Conservation (phyloP, 2,888 invertebrate genomes). For the Drosophila basisetae region DNA sequence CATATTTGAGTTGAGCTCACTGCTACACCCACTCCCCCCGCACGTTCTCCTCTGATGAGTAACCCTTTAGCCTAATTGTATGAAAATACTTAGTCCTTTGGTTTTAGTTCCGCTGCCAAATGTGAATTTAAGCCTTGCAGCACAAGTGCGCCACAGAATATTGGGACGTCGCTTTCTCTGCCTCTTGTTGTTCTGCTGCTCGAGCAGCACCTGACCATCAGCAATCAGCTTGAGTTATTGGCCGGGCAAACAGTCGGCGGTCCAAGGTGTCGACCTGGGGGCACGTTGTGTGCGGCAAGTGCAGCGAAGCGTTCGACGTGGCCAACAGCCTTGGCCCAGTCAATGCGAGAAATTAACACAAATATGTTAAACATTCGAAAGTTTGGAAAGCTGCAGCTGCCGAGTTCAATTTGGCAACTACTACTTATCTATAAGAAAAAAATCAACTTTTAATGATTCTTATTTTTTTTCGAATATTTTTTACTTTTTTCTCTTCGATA, state of each 20-base stretch:
- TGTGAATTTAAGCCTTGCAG: conserved; percentile 56
- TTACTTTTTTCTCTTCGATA: neutral
- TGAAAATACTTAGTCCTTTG: conserved; percentile 72
- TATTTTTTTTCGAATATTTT: neutral
- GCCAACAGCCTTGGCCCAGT: conserved; percentile 39
- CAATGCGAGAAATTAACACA: conserved; percentile 25
- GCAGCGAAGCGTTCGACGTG: conserved; percentile 60
- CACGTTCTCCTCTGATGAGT: neutral
- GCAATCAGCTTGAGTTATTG: conserved; percentile 50
- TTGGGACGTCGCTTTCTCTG: neutral
- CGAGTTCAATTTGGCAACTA: neutral
- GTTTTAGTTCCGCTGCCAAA: conserved; percentile 36
- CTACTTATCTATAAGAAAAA: neutral
- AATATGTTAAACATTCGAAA: conserved; percentile 14
- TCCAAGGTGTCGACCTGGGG: conserved; percentile 42
- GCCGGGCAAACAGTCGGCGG: conserved; percentile 36
- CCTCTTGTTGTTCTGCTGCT: neutral
- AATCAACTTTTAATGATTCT: neutral
- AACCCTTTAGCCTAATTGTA: conserved; percentile 73
- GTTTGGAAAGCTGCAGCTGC: neutral
- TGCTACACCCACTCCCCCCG: neutral
- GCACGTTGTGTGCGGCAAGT: conserved; percentile 30
- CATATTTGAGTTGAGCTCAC: conserved; percentile 69
- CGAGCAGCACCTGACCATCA: conserved; percentile 22
- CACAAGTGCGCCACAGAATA: conserved; percentile 1